Evolutionary conservation across 2,113 vertebrate genomes (phyloP).

Genomic region (Micronycteris hirsuta): DNA sequence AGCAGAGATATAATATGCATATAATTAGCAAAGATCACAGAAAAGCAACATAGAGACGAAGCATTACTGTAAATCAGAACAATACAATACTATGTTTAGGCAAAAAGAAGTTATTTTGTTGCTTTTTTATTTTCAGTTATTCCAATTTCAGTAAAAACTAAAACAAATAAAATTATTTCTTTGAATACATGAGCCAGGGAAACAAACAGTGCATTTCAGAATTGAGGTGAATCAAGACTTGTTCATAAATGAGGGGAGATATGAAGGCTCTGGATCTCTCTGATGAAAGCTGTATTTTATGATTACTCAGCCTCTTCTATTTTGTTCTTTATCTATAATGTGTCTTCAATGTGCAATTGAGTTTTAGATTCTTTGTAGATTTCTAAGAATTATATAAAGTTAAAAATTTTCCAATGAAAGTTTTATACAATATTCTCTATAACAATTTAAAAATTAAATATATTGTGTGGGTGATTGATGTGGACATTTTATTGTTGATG

Average conservation of each 20-base stretch:
- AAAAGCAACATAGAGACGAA: background rate
- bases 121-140: constrained; percentile 12
- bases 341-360: background rate
- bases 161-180: background rate
- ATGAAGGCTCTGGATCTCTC: constrained; percentile 27
- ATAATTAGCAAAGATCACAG: background rate
- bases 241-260: constrained; percentile 29
- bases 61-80: background rate
- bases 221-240: constrained; percentile 20
- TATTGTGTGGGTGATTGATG: background rate
- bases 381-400: background rate
- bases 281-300: constrained; percentile 23
- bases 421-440: background rate
- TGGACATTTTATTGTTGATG: background rate
- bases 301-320: background rate
- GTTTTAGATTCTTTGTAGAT: background rate
- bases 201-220: constrained; percentile 29
- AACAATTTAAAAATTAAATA: background rate
- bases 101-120: constrained; percentile 8
- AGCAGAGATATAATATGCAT: background rate
- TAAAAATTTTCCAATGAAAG: background rate
- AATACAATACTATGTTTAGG: background rate
- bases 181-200: background rate
- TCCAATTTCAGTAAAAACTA: constrained; percentile 29
- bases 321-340: constrained; percentile 26